Conservation (phyloP, 2,888 invertebrate genomes). For the Nomada flava region DNA sequence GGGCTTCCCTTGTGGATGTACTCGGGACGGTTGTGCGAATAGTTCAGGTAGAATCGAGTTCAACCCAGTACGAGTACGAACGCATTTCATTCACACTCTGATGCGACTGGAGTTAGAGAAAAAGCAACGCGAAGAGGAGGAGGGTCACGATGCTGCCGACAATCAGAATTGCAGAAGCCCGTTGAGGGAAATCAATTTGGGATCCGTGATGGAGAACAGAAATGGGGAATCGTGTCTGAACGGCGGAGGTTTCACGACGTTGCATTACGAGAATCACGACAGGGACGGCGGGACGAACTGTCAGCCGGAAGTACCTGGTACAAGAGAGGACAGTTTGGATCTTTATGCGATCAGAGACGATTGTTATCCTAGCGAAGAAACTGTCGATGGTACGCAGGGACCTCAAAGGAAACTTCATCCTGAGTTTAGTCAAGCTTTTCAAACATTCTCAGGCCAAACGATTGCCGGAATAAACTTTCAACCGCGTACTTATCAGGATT, state of each 20-base stretch:
- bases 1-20: conserved; percentile 98
- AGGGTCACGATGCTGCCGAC: conserved; percentile 84
- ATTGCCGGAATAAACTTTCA: conserved; percentile 66
- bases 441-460: conserved; percentile 75
- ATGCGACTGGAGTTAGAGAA: conserved; percentile 96
- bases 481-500: conserved; percentile 74
- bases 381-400: conserved; percentile 82
- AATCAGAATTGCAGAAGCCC: conserved; percentile 79
- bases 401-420: conserved; percentile 84
- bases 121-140: conserved; percentile 88
- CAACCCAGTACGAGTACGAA: conserved; percentile 96
- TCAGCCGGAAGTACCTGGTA: conserved; percentile 76
- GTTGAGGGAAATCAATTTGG: conserved; percentile 73
- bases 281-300: conserved; percentile 81
- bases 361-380: conserved; percentile 86
- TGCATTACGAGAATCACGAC: conserved; percentile 86
- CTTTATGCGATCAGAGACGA: conserved; percentile 87
- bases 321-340: conserved; percentile 87
- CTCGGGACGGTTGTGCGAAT: conserved; percentile 97
- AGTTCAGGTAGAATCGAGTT: conserved; percentile 97
- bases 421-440: conserved; percentile 81
- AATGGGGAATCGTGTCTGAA: conserved; percentile 86
- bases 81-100: conserved; percentile 98
- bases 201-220: conserved; percentile 70
- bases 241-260: conserved; percentile 88